Evolutionary conservation across 2,113 vertebrate genomes (phyloP).

Genomic region (Struthidea cinerea): DNA sequence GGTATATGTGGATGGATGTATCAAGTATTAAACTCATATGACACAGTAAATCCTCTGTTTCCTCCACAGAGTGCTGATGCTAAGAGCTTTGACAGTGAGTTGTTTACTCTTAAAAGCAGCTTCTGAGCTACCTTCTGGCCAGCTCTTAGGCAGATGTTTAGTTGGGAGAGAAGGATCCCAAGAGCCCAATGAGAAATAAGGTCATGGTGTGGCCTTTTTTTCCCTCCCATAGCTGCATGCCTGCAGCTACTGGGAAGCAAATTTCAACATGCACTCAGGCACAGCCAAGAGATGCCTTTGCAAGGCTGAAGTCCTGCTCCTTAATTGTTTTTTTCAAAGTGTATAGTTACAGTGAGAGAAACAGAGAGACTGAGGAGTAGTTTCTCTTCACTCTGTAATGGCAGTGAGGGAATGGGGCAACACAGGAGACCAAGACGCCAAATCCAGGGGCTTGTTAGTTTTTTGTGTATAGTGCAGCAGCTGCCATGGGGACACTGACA

Average conservation of each 20-base stretch:
- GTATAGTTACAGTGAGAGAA: neutral
- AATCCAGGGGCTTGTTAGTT: neutral
- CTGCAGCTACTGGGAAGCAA: neutral
- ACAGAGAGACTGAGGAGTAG: neutral
- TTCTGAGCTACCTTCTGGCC: conserved; percentile 40
- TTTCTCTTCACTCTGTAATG: neutral
- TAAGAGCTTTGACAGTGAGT: conserved; percentile 42
- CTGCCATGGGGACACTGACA: neutral
- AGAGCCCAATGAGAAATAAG: neutral
- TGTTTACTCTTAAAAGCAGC: conserved; percentile 53
- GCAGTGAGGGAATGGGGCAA: too few relatives aligned
- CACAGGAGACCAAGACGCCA: neutral
- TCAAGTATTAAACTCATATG: conserved; percentile 60
- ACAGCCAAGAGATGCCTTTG: neutral
- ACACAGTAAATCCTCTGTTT: conserved; percentile 42
- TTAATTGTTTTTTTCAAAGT: neutral
- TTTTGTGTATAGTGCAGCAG: neutral
- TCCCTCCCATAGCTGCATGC: neutral
- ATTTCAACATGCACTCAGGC: neutral
- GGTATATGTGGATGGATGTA: conserved; percentile 35
- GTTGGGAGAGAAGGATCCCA: neutral
- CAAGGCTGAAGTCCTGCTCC: neutral
- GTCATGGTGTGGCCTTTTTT: neutral
- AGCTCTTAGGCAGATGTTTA: conserved; percentile 38
- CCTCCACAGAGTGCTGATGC: conserved; percentile 52